Percentiles rank a stretch among this genome's conserved stretches.
These are phyloP conservation scores for Boulengerochromis microlepis DNA, from an alignment of 2,113 vertebrate species.

Conservation along the genomic window DNA sequence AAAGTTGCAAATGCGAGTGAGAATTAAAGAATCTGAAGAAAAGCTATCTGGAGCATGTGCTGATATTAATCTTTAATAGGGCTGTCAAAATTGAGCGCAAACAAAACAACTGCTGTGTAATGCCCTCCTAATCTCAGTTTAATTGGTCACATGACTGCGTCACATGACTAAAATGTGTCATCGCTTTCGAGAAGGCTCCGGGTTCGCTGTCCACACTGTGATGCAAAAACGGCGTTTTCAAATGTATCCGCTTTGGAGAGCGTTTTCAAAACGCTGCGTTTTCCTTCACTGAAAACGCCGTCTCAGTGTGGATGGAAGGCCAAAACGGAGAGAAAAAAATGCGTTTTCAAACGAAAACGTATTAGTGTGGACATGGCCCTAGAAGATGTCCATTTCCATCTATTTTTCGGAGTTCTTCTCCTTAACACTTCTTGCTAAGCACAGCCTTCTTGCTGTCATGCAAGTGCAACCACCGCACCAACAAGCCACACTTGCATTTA, in stretches of 20 bases:
- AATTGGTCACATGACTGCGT: neutral
- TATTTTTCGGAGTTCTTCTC: neutral
- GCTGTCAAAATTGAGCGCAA: neutral
- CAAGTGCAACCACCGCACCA: neutral
- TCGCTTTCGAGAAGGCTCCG: fast-evolving
- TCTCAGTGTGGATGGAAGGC: neutral
- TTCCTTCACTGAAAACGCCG: fast-evolving
- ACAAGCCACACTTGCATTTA: neutral
- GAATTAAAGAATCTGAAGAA: neutral
- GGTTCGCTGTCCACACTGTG: neutral
- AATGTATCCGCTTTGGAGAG: neutral
- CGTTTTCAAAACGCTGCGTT: neutral
- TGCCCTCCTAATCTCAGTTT: neutral
- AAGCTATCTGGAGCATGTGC: neutral
- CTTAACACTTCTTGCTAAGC: neutral
- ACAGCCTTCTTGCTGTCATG: neutral
- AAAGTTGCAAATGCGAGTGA: neutral
- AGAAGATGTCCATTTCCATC: neutral
- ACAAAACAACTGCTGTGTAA: neutral
- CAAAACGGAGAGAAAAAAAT: neutral
- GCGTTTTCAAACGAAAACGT: fast-evolving
- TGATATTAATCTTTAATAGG: neutral
- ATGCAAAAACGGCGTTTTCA: neutral
- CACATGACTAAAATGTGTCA: neutral
- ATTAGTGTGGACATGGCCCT: neutral